Conservation (phyloP, 2,113 vertebrate genomes). For the Argyrosomus japonicus region DNA sequence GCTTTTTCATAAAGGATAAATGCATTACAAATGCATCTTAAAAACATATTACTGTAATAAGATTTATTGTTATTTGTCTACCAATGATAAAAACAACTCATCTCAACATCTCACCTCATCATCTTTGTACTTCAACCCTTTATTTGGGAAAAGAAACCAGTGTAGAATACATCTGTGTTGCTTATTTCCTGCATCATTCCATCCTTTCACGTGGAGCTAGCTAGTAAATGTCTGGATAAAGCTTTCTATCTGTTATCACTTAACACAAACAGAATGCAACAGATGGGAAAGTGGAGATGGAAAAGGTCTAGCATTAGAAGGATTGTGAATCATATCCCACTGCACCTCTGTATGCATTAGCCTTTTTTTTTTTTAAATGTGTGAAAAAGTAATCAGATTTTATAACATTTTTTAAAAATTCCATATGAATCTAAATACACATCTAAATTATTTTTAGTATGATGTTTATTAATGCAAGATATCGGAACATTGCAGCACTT, state of each 20-base stretch:
- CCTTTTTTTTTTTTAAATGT: neutral
- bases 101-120: neutral
- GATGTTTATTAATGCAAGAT: neutral
- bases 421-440: neutral
- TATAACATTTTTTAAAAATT: neutral
- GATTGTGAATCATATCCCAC: neutral
- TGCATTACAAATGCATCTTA: neutral
- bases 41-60: neutral
- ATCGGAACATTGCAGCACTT: neutral
- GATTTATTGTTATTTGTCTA: neutral
- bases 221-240: slow-evolving; percentile 17
- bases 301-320: neutral
- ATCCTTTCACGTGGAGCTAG: neutral
- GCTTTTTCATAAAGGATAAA: neutral
- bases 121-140: neutral
- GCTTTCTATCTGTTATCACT: neutral
- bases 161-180: neutral
- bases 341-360: neutral
- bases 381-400: neutral
- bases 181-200: neutral
- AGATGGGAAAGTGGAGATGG: slow-evolving; percentile 12
- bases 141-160: neutral
- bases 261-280: neutral
- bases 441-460: neutral
- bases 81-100: neutral